Conservation (phyloP, 2,113 vertebrate genomes). For the Ginglymostoma cirratum region DNA sequence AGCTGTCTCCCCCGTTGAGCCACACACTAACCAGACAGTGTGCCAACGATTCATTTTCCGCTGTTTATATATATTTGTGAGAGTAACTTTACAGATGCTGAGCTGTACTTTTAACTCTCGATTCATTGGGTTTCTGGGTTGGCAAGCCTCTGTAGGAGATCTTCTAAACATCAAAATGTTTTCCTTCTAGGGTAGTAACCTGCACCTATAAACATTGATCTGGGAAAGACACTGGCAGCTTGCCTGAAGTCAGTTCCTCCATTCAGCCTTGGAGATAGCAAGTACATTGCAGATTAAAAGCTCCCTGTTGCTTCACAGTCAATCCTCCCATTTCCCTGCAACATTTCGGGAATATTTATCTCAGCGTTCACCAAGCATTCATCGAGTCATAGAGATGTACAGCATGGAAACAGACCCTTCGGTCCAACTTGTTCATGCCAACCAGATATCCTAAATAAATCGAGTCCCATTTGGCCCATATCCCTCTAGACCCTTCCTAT, state of each 20-base stretch:
- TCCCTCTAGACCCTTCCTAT: too few species aligned
- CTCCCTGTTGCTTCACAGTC: not conserved
- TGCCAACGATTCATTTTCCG: not conserved
- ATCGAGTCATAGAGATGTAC: too few species aligned
- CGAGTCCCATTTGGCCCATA: too few species aligned
- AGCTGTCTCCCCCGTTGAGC: not conserved
- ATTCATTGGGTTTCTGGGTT: conserved; percentile 17
- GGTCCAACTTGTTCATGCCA: too few species aligned
- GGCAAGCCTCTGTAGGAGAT: not conserved
- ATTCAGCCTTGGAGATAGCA: not conserved
- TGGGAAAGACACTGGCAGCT: not conserved
- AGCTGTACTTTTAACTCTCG: not conserved
- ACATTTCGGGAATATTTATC: not conserved
- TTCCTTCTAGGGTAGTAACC: conserved; percentile 12
- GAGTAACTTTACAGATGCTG: not conserved
- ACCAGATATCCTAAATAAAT: too few species aligned
- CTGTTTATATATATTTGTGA: not conserved
- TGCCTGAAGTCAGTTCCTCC: not conserved
- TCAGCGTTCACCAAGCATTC: too few species aligned
- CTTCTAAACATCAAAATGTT: conserved; percentile 12
- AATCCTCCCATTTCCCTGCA: not conserved
- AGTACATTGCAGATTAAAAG: not conserved
- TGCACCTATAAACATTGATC: not conserved
- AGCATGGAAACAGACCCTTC: too few species aligned
- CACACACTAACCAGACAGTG: not conserved